A percentile compares a stretch with the other conserved stretches of the same genome.
Conservation (phyloP, 2,888 invertebrate genomes). For the Beris chalybata region DNA sequence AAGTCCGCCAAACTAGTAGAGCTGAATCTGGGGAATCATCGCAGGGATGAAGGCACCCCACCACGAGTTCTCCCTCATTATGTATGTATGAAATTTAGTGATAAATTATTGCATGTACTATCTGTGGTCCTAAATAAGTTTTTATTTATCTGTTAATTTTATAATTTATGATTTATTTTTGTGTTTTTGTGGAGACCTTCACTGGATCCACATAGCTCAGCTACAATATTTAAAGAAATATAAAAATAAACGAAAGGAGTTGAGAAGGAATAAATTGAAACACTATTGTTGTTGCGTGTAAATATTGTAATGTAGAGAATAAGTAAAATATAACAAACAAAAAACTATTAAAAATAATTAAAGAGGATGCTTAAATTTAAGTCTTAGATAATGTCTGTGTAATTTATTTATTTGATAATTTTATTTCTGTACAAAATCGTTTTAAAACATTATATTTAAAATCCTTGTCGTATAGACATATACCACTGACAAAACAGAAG, state of each 20-base stretch:
- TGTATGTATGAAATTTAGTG: slow-evolving; percentile 1
- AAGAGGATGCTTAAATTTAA: slow-evolving; percentile 26
- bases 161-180: too few relatives aligned
- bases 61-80: neutral
- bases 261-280: neutral
- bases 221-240: too few relatives aligned
- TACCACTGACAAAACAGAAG: too few relatives aligned
- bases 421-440: slow-evolving; percentile 30
- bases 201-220: too few relatives aligned
- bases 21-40: neutral
- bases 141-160: too few relatives aligned
- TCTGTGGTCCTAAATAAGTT: slow-evolving; percentile 21
- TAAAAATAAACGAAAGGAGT: neutral
- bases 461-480: too few relatives aligned
- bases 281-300: slow-evolving; percentile 30
- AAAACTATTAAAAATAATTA: neutral
- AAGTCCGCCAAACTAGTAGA: slow-evolving; percentile 49
- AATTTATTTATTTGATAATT: slow-evolving; percentile 27
- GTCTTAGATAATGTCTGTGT: slow-evolving; percentile 30
- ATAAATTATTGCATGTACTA: slow-evolving; percentile 17
- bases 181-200: too few relatives aligned
- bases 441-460: slow-evolving; percentile 1
- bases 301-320: slow-evolving; percentile 20
- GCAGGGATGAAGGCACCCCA: slow-evolving; percentile 1
- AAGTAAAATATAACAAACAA: slow-evolving; percentile 14